Evolutionary conservation across 1,140 invertebrate genomes (phyloP), one percentile per base, ranked within the genome.

Genomic region (Melanaphis sacchari): DNA sequence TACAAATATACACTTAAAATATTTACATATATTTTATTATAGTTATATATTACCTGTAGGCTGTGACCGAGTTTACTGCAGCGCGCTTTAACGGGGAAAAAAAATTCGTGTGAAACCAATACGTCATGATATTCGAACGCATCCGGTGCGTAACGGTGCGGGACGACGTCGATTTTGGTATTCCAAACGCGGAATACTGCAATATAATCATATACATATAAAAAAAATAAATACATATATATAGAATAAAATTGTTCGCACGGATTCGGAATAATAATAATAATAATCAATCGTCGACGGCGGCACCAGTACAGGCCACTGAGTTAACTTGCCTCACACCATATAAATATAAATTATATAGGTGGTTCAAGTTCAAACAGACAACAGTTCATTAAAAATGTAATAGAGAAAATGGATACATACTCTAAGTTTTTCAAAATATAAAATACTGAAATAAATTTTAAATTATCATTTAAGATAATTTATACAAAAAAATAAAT

Each of bases 181-280:
- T 90, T 90, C 89, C 15, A 66, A 66, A 90, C 89, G 26, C n/a
- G 59, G 31, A n/a, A n/a, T 76, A 18, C 31, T 76, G 31, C 59
- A 76, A n/a, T n/a, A 76, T n/a, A 76, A 76, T 66, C 11, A 59
- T 59, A 59, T 59, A 59, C 54, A 9, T 76, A 66, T 15, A 11
- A 0, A 76, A 21, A 18, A 66, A n/a, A 40, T 85, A 22, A 31
- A 41, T 40, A 43, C 31, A 43, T 43, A 82, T 43, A 85, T 85
- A 40, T 43, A 15, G 26, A 21, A 43, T 5, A 36, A 38, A 5
- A 40, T 40, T 40, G 11, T 66, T 90, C 52, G 26, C 54, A 54
- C 89, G 89, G 46, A 66, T 90, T 90, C 6, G 54, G 89, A 90
- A 90, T 90, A 90, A 66, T 43, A 43, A 84, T 26, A 43, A 36